Evolutionary conservation across 2,888 invertebrate species (phyloP).

Genomic region (Macrosiphum euphorbiae): DNA sequence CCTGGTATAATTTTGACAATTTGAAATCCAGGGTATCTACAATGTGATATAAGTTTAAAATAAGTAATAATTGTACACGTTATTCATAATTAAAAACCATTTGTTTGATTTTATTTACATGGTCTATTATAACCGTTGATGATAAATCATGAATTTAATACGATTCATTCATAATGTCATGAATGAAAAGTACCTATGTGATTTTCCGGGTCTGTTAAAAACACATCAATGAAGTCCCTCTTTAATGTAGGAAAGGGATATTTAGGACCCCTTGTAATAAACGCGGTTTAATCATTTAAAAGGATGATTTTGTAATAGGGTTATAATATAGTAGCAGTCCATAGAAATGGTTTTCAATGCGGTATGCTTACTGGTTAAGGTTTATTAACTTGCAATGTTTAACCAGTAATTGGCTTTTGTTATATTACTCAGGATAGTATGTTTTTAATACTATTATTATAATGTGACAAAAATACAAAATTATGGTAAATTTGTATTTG

Average conservation of each 20-base stretch:
- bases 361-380: background rate
- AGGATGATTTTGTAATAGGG: constrained; percentile 38
- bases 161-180: background rate
- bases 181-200: background rate
- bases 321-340: background rate
- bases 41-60: background rate
- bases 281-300: constrained; percentile 61
- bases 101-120: background rate
- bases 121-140: background rate
- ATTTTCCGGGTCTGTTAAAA: constrained; percentile 36
- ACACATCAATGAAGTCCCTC: constrained; percentile 39
- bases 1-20: background rate
- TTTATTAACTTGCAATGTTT: constrained; percentile 39
- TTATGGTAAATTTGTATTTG: background rate
- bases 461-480: background rate
- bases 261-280: constrained; percentile 54
- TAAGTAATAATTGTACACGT: background rate
- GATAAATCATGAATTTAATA: background rate
- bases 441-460: constrained; percentile 19
- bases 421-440: background rate
- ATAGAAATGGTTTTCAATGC: constrained; percentile 24
- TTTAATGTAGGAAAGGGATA: constrained; percentile 43
- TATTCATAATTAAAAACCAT: background rate
- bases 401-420: constrained; percentile 38
- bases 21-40: background rate